Evolutionary conservation across 2,113 vertebrate species (phyloP).

Genomic region (Aspidoscelis tigris): DNA sequence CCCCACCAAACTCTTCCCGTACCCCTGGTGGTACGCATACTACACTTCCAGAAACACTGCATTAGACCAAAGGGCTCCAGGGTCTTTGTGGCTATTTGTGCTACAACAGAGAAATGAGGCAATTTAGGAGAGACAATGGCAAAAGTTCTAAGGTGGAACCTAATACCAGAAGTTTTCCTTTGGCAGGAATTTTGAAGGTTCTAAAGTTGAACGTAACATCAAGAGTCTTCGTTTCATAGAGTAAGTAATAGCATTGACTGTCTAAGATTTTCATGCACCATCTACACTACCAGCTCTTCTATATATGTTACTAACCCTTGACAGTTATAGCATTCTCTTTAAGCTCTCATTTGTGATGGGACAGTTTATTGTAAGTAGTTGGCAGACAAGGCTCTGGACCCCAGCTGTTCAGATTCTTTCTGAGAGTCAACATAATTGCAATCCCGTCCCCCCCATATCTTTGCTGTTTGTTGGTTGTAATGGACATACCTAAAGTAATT

Average conservation of each 20-base stretch:
- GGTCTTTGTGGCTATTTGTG: not conserved
- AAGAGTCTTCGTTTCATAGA: not conserved
- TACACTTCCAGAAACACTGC: too few species aligned
- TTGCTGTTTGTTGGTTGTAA: conserved; percentile 13
- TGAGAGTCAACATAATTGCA: not conserved
- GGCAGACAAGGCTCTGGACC: not conserved
- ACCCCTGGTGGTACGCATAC: too few species aligned
- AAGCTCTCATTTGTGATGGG: not conserved
- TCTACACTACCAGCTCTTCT: not conserved
- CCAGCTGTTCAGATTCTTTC: conserved; percentile 52
- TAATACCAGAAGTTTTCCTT: too few species aligned
- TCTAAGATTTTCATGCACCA: not conserved
- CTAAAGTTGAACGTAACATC: too few species aligned
- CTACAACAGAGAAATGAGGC: not conserved
- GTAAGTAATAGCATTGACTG: not conserved
- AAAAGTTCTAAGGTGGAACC: not conserved
- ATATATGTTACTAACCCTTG: rapidly evolving
- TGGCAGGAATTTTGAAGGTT: too few species aligned
- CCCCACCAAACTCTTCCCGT: too few species aligned
- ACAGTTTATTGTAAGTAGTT: conserved; percentile 20
- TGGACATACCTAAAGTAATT: conserved; percentile 54
- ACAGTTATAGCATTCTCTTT: not conserved
- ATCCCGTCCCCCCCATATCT: not conserved
- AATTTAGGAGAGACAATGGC: not conserved
- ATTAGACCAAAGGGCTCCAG: not conserved